A percentile compares a stretch with the other conserved stretches of the same genome.
Evolutionary conservation across 2,888 invertebrate genomes (phyloP).

Genomic region (Osedax frankpressi): DNA sequence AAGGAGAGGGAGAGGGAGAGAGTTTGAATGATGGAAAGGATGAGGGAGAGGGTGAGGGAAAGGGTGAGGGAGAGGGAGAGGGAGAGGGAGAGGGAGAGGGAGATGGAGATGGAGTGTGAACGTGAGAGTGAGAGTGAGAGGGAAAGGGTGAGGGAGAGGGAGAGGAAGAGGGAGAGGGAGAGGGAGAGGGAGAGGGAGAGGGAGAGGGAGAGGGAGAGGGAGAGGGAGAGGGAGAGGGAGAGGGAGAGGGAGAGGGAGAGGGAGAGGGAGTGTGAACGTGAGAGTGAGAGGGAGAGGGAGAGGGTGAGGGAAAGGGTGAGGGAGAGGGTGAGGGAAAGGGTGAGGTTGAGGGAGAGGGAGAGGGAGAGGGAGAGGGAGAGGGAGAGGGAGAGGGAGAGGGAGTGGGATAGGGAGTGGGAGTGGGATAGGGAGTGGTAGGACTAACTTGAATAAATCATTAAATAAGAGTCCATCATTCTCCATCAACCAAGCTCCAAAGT

Average conservation of each 20-base stretch:
- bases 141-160: background rate
- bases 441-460: conserved; percentile 34
- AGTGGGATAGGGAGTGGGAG: background rate
- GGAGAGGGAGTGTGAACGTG: background rate
- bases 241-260: background rate
- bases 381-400: background rate
- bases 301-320: background rate
- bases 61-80: background rate
- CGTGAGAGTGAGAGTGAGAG: background rate
- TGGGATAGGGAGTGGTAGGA: background rate
- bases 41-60: background rate
- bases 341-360: background rate
- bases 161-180: background rate
- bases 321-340: background rate
- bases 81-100: background rate
- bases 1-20: background rate
- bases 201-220: background rate
- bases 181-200: background rate
- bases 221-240: background rate
- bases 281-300: background rate
- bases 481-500: conserved; percentile 50
- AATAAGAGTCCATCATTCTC: conserved; percentile 43
- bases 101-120: background rate
- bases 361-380: background rate
- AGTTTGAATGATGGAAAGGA: background rate